Evolutionary conservation across 2,888 invertebrate species (phyloP), one percentile per base, ranked within the genome.

Genomic region (Cosmia trapezina): DNA sequence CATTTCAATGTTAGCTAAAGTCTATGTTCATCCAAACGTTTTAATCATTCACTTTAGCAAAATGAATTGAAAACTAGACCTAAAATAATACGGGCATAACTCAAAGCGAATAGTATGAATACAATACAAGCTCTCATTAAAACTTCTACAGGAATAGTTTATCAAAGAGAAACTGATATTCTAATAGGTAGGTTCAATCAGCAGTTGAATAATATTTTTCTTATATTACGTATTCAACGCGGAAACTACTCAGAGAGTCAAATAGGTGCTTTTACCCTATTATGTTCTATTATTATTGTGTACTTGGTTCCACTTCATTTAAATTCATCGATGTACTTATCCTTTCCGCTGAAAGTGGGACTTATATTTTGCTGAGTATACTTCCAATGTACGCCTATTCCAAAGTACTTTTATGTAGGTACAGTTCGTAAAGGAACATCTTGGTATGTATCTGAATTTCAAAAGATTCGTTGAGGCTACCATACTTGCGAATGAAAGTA

Each of bases 261-360:
- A n/a, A 63, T 33, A 33, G 28, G 4, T 66, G 5, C 11, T n/a
- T 2, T 11, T n/a, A 45, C 5, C 11, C n/a, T 22, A 22, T 6
- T 12, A 3, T 17, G 8, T 65, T 19, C 5, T n/a, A 45, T n/a
- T 19, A 33, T 41, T 41, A n/a, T 41, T 1, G 1, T 6, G 8
- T 62, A n/a, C 43, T 43, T 45, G 11, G 43, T 66, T 47, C 17
- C 66, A 47, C 33, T 47, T 67, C 37, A 47, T 66, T 22, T 66
- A 37, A 66, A 45, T 67, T 65, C n/a, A 17, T 64, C 22, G 28
- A 64, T 33, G 64, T 67, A 45, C n/a, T 67, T 64, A 33, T 33
- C 11, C 17, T 33, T 64, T 67, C 33, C 7, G 7, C 4, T n/a
- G 41, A 9, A 65, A 43, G 14, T 19, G 43, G 61, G 6, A 45